A percentile compares a stretch with the other conserved stretches of the same genome.
phyloP scores from a whole-genome alignment of 2,888 invertebrate species.

The Stratiomys singularior region DNA sequence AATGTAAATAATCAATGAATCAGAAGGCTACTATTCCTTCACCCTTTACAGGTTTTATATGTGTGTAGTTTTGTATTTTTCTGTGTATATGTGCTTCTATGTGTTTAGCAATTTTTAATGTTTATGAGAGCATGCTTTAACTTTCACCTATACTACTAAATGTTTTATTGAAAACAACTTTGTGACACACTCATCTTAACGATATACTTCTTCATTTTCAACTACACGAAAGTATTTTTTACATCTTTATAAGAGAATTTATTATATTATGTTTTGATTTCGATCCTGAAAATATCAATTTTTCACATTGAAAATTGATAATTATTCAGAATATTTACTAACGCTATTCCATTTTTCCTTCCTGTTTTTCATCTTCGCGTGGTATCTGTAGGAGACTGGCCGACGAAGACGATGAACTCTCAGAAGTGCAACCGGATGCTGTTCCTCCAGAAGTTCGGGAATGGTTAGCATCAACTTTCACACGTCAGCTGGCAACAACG shows the following conservation, averaged over 20 bases:
- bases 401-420: constrained; percentile 94
- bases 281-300: background rate
- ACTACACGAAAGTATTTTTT: background rate
- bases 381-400: constrained; percentile 74
- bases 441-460: constrained; percentile 96
- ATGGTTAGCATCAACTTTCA: constrained; percentile 97
- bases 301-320: constrained; percentile 9
- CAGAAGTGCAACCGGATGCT: constrained; percentile 95
- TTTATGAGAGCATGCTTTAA: background rate
- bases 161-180: background rate
- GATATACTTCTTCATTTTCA: no score
- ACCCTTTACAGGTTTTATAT: no score
- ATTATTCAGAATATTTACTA: constrained; percentile 12
- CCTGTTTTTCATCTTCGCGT: background rate
- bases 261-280: constrained; percentile 2
- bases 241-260: background rate
- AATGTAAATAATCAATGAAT: no score
- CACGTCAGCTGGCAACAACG: constrained; percentile 84
- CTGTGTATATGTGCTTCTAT: no score
- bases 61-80: no score
- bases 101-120: background rate
- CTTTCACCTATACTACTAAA: background rate
- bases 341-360: constrained; percentile 35
- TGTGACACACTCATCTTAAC: no score
- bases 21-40: no score